Evolutionary conservation across 2,113 vertebrate species (phyloP).

Genomic region (Arenaria interpres): DNA sequence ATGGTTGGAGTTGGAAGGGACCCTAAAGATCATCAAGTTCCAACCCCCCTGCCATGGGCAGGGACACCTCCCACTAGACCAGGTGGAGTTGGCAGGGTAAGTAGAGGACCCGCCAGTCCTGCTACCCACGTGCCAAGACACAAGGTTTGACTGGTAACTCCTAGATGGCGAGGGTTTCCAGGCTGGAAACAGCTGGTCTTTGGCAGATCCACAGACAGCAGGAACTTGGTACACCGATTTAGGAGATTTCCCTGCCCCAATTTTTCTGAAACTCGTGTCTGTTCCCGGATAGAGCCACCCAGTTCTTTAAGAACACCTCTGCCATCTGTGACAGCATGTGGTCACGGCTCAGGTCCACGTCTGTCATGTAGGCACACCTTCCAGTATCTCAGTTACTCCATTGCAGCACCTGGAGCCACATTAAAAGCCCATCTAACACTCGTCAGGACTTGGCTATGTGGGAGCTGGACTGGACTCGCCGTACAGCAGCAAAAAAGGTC

Average conservation of each 20-base stretch:
- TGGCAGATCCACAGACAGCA: background rate
- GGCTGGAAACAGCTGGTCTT: background rate
- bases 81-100: background rate
- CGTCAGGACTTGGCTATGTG: background rate
- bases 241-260: background rate
- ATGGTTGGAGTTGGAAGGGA: too few relatives aligned
- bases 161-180: background rate
- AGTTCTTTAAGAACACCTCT: background rate
- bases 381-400: background rate
- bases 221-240: background rate
- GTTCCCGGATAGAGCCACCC: background rate
- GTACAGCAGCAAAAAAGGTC: background rate
- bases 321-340: accelerated
- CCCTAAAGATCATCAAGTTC: too few relatives aligned
- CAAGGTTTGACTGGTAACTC: background rate
- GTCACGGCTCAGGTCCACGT: background rate
- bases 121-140: background rate
- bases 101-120: background rate
- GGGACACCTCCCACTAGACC: too few relatives aligned
- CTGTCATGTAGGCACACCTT: background rate
- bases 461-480: background rate
- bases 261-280: background rate
- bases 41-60: too few relatives aligned
- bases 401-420: background rate
- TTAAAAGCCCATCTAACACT: background rate